Evolutionary conservation across 1,140 invertebrate species (phyloP), one percentile per base, ranked within the genome.

Genomic region (Eufriesea mexicana): DNA sequence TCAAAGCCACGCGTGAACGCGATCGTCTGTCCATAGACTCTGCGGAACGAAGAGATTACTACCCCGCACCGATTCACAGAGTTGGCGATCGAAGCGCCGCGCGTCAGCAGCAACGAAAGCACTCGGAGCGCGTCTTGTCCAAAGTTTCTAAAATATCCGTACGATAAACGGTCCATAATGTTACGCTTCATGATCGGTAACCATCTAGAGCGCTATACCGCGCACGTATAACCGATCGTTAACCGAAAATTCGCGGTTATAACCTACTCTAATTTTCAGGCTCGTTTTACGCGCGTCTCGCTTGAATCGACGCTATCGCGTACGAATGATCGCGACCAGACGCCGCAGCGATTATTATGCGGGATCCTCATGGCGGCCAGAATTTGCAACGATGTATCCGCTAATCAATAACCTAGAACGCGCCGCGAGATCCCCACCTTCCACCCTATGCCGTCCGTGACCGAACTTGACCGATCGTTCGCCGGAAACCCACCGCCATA

Each of bases 401-500:
- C 45, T 79, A 61, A 71, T 79, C 77, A 51, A 79, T 79, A 79
- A 79, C 35, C 25, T 28, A 61, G 54, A 76, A 51, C 25, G 20
- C 23, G n/a, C 14, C 20, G 28, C 55, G 68, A 83, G 83, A 62
- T 74, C 85, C 78, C 55, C 35, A 35, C 35, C 35, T 35, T 35
- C 35, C 35, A 4, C 35, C 57, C 12, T 59, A 1, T 18, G n/a
- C 25, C 61, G 47, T 20, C 47, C 6, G 10, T 49, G 20, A 61
- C 57, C 57, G 57, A 75, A 75, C n/a, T 49, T 75, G 42, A 75
- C 57, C 57, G 57, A 72, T 55, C 20, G 51, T 55, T 72, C 18
- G 51, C 70, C 51, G 70, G 51, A 72, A 73, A 49, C 62, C 70
- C 75, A 70, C 81, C 86, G 89, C 92, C 91, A 90, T 89, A 84